These are phyloP conservation scores for Psophia crepitans DNA, from an alignment of 2,113 vertebrate species.

Conservation along the genomic window DNA sequence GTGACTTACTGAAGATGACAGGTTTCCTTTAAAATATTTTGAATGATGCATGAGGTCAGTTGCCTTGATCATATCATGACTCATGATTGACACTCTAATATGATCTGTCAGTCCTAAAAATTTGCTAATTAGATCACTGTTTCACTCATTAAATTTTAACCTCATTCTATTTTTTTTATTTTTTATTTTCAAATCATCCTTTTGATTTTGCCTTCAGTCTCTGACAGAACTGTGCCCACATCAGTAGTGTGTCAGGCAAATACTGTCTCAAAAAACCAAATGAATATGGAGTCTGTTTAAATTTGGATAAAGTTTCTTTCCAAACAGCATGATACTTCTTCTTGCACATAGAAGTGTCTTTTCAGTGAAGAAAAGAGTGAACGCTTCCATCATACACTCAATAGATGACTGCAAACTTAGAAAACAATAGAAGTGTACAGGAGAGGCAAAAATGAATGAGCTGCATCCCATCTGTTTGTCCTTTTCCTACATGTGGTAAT, in stretches of 20 bases:
- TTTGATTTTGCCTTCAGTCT: not conserved
- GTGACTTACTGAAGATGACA: not conserved
- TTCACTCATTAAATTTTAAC: not conserved
- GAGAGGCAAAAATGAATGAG: slow-evolving; percentile 55
- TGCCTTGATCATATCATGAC: slow-evolving; percentile 5
- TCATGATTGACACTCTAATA: not conserved
- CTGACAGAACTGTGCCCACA: not conserved
- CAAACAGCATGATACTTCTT: not conserved
- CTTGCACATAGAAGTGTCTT: not conserved
- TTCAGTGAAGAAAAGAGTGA: slow-evolving; percentile 24
- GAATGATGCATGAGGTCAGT: slow-evolving; percentile 8
- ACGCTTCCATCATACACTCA: not conserved
- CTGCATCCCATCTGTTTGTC: slow-evolving; percentile 74
- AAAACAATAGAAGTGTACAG: slow-evolving; percentile 45
- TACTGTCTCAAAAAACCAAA: not conserved
- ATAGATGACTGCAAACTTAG: slow-evolving; percentile 47
- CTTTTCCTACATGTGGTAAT: slow-evolving; percentile 74
- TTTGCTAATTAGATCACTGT: not conserved
- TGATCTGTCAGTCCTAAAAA: not conserved
- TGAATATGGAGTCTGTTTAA: not conserved
- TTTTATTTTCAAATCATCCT: not conserved
- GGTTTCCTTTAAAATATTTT: slow-evolving; percentile 30
- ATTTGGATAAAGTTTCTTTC: not conserved
- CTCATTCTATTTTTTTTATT: not conserved
- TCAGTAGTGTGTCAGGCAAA: not conserved